Evolutionary conservation across 2,797 vertebrate genomes (phyloP).

Genomic region (Triplophysa yarkandensis): DNA sequence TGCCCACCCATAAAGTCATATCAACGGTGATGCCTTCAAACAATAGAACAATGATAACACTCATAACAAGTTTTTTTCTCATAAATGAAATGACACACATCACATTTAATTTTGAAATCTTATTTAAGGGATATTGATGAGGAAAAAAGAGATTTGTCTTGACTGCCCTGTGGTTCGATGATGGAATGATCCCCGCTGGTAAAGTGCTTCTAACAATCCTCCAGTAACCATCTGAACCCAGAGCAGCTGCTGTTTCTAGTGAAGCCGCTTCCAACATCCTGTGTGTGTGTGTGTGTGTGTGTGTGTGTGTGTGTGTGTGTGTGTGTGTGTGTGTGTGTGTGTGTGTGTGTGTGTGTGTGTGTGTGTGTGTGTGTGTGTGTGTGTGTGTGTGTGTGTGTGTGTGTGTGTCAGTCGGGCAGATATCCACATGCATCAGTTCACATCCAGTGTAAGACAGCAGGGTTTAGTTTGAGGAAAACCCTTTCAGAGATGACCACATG

Average conservation of each 20-base stretch:
- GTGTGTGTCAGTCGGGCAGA: slow-evolving; percentile 60
- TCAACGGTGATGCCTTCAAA: not conserved
- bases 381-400: too few relatives aligned
- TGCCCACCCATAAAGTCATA: slow-evolving; percentile 56
- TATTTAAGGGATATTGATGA: not conserved
- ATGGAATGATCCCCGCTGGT: too few relatives aligned
- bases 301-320: too few relatives aligned
- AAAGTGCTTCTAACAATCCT: slow-evolving; percentile 55
- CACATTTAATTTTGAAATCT: slow-evolving; percentile 5
- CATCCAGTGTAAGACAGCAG: slow-evolving; percentile 60
- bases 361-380: too few relatives aligned
- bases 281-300: slow-evolving; percentile 46
- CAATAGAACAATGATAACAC: too few relatives aligned
- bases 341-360: too few relatives aligned
- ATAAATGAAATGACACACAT: not conserved
- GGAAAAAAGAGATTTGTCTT: too few relatives aligned
- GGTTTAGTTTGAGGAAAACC: slow-evolving; percentile 62
- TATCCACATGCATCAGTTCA: slow-evolving; percentile 62
- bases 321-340: too few relatives aligned
- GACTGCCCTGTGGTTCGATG: slow-evolving; percentile 5
- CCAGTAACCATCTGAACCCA: slow-evolving; percentile 55
- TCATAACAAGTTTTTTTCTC: too few relatives aligned
- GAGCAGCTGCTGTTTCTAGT: slow-evolving; percentile 58
- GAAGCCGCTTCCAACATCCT: slow-evolving; percentile 52
- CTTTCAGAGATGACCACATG: slow-evolving; percentile 57